Conservation (phyloP, 2,888 invertebrate species). For the Drosophila kuntzei region DNA sequence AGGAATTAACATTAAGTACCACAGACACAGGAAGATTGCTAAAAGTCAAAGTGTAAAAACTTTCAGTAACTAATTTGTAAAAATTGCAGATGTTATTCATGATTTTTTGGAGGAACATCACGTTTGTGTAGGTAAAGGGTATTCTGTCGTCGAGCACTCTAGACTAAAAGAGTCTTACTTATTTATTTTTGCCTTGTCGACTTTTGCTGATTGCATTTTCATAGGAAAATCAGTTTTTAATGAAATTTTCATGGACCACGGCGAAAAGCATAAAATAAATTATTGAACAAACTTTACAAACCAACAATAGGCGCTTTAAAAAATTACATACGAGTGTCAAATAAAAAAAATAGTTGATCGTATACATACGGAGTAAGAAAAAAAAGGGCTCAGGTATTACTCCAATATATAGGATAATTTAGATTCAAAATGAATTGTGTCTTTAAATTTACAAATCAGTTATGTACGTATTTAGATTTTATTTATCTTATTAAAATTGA, state of each 20-base stretch:
- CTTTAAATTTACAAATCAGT: background rate
- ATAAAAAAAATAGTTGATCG: background rate
- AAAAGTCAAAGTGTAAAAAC: too few species aligned
- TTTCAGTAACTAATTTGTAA: too few species aligned
- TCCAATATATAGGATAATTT: background rate
- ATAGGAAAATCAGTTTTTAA: slow-evolving; percentile 62
- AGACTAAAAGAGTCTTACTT: background rate
- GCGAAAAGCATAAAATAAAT: slow-evolving; percentile 46
- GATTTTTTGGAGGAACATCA: background rate
- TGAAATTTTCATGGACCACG: slow-evolving; percentile 43
- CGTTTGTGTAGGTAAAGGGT: background rate
- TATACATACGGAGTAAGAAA: background rate
- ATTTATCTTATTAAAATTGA: background rate
- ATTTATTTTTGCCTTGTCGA: slow-evolving; percentile 13
- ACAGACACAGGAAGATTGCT: background rate
- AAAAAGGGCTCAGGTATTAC: background rate
- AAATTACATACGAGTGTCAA: slow-evolving; percentile 6
- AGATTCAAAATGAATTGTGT: background rate
- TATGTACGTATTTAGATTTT: too few species aligned
- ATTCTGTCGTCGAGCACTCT: background rate
- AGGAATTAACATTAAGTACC: background rate
- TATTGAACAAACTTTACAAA: slow-evolving; percentile 42
- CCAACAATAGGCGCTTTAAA: slow-evolving; percentile 14
- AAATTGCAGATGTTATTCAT: too few species aligned
- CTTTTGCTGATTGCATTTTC: slow-evolving; percentile 57